Conservation (phyloP, 2,113 vertebrate genomes). For the Alligator mississippiensis region DNA sequence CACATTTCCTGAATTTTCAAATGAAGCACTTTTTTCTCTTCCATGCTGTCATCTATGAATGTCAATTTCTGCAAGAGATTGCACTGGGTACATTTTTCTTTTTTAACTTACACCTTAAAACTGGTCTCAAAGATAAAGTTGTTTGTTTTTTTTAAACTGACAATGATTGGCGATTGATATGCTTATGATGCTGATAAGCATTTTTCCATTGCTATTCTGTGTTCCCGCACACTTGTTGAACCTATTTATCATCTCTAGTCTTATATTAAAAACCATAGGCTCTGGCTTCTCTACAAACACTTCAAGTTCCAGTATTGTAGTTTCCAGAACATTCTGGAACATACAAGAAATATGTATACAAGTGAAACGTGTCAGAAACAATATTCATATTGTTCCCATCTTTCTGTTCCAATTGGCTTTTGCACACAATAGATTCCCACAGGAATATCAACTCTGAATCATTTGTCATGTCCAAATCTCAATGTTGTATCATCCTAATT, state of each 20-base stretch:
- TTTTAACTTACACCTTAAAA: not conserved
- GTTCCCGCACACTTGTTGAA: not conserved
- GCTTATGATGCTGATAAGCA: not conserved
- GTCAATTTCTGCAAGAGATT: not conserved
- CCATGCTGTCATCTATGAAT: not conserved
- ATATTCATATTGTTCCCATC: not conserved
- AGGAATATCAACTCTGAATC: not conserved
- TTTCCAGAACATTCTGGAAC: not conserved
- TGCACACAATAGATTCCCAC: rapidly evolving
- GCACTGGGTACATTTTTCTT: not conserved
- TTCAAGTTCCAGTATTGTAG: too few species aligned
- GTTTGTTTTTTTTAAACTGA: not conserved
- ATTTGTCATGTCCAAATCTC: not conserved
- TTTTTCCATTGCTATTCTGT: not conserved
- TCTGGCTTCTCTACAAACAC: not conserved
- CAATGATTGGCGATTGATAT: not conserved
- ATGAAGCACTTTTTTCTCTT: not conserved
- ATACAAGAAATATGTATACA: rapidly evolving
- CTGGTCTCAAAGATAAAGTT: rapidly evolving
- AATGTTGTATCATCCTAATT: not conserved
- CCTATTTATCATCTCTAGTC: not conserved
- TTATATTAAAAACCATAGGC: not conserved
- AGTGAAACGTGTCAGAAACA: not conserved
- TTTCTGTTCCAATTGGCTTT: not conserved
- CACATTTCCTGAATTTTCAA: not conserved